Base-by-base conservation (phyloP, 53 echinoderm and acorn worm species). In the Paracentrotus lividus region DNA sequence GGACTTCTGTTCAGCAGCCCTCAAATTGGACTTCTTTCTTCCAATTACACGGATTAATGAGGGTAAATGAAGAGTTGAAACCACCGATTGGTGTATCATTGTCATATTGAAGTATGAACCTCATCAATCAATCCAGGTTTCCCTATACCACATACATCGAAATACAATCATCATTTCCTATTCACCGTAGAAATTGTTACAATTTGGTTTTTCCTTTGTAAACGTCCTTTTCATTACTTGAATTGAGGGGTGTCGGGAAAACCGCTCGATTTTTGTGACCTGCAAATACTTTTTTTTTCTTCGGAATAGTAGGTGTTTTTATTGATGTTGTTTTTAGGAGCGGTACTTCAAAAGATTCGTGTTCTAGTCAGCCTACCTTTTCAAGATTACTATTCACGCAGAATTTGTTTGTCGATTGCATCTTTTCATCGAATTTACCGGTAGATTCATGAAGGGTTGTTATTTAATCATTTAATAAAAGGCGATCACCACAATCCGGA, bases 271-370 rank as follows among this genome's bases (percentile, higher is more conserved):
- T 81, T 27, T n/a, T n/a, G n/a, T 14, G 81, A 49, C 81, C 81
- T 26, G 81, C 24, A 67, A 81, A n/a, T 81, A 47, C 81, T 81
- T 27, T n/a, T n/a, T n/a, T n/a, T n/a, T n/a, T n/a, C n/a, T 33
- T 20, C 5, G 47, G 33, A 81, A 81, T 2, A 27, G 10, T 81
- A 24, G 81, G 26, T 27, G n/a, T 81, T 77, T 77, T 67, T 42
- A 42, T 77, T 42, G 47, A 81, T 45, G 81, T 81, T 81, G 81
- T 81, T 81, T 26, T 24, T 81, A 47, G 81, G 47, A n/a, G 81
- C 81, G 81, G 81, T 81, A 81, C 81, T 81, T 81, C 81, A 81
- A 81, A 81, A 81, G 81, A 49, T 81, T 81, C 3, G 44, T 81
- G 47, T 44, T 47, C 24, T 81, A 45, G 27, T 44, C 81, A 81